Evolutionary conservation across 2,113 vertebrate species (phyloP).

Genomic region (Sprattus sprattus): DNA sequence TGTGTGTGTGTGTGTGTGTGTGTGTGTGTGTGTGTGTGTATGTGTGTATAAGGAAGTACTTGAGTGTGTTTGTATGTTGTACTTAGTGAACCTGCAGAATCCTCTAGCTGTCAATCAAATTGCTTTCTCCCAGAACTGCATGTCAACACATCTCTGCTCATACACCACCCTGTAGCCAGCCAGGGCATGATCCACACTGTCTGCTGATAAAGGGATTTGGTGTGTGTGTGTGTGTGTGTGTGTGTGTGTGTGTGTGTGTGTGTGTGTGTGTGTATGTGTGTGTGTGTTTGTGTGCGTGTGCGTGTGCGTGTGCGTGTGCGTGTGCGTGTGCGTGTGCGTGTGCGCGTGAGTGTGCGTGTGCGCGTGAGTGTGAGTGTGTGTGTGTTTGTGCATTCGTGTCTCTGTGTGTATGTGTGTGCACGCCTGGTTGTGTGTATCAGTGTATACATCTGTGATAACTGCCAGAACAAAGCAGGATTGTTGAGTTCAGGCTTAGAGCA

Average conservation of each 20-base stretch:
- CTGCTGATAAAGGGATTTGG: no score
- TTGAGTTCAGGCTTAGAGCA: no score
- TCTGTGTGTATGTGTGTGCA: neutral
- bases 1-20: neutral
- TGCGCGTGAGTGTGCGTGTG: neutral
- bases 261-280: neutral
- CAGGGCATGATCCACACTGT: no score
- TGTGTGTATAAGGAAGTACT: neutral
- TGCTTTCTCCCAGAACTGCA: no score
- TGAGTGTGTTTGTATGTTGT: neutral
- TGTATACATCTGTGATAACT: neutral
- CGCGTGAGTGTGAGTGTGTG: neutral
- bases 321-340: neutral
- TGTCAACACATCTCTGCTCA: no score
- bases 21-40: neutral
- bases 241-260: neutral
- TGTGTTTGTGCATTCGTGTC: neutral
- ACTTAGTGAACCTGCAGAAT: no score
- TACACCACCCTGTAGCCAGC: no score
- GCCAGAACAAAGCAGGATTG: no score
- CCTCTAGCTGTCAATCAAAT: no score
- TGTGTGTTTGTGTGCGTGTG: neutral
- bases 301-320: neutral
- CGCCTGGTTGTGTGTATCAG: neutral
- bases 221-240: neutral